These are phyloP conservation scores for Morone chrysops DNA, from an alignment of 2,113 vertebrate species.

Conservation along the genomic window DNA sequence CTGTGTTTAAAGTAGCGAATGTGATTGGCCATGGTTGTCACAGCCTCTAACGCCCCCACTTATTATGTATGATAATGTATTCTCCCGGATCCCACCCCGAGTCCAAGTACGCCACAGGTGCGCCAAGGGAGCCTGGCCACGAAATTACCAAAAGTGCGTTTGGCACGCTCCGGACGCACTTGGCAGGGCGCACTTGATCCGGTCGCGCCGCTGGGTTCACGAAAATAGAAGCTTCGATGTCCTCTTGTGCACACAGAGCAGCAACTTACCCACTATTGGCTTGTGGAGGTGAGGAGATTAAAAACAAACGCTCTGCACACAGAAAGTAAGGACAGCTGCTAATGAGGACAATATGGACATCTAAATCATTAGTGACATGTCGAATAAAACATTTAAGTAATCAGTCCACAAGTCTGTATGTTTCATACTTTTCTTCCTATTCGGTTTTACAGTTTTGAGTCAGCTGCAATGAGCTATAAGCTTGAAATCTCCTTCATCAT, in stretches of 20 bases:
- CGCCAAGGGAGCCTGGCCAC: background rate
- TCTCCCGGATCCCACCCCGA: background rate
- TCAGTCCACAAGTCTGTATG: background rate
- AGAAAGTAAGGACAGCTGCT: conserved; percentile 22
- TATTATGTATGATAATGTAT: background rate
- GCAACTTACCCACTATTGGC: background rate
- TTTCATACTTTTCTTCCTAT: no score
- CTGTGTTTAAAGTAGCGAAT: background rate
- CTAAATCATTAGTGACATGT: background rate
- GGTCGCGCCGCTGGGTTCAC: background rate
- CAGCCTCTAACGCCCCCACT: background rate
- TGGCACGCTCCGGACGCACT: conserved; percentile 1
- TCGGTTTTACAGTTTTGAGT: background rate
- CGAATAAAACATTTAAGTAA: background rate
- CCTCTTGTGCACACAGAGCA: background rate
- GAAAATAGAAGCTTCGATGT: background rate
- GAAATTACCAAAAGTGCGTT: background rate
- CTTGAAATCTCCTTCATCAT: background rate
- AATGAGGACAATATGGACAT: background rate
- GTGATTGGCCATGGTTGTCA: background rate
- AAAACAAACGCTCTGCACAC: background rate
- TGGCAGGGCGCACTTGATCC: background rate
- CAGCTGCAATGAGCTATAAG: background rate
- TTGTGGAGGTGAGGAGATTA: background rate
- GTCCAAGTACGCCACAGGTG: conserved; percentile 24